Conservation (phyloP, 2,888 invertebrate genomes). For the Cordilura impudica region DNA sequence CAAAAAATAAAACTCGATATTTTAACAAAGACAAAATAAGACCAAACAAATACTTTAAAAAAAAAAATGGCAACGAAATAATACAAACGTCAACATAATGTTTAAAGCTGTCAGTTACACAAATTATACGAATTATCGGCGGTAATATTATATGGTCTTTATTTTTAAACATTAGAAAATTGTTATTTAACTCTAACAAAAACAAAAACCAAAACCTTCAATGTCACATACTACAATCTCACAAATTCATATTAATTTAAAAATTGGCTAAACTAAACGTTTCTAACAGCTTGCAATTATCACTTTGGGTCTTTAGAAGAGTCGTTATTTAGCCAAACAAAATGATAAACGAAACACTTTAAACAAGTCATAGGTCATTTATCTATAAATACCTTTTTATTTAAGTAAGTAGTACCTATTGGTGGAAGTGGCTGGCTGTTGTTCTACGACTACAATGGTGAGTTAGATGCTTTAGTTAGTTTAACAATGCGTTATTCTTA, state of each 20-base stretch:
- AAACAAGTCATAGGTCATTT: constrained; percentile 43
- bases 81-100: constrained; percentile 55
- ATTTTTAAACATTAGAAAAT: constrained; percentile 12
- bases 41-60: not conserved
- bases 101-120: constrained; percentile 59
- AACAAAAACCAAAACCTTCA: constrained; percentile 28
- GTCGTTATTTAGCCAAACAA: not conserved
- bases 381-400: not conserved
- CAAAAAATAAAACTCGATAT: constrained; percentile 50
- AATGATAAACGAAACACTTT: not conserved
- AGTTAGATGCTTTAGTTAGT: not conserved
- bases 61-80: not conserved
- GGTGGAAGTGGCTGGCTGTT: too few relatives aligned
- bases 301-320: not conserved
- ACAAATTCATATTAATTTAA: constrained; percentile 9
- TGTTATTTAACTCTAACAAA: not conserved
- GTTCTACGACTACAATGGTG: not conserved
- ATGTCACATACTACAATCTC: constrained; percentile 6
- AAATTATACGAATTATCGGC: constrained; percentile 58
- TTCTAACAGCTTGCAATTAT: constrained; percentile 9
- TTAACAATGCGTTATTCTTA: not conserved
- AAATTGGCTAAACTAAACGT: constrained; percentile 14
- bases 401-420: not conserved
- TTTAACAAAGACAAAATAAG: constrained; percentile 29
- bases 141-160: constrained; percentile 52